These are phyloP conservation scores for Artibeus lituratus DNA, from an alignment of 2,797 vertebrate genomes.

Conservation along the genomic window DNA sequence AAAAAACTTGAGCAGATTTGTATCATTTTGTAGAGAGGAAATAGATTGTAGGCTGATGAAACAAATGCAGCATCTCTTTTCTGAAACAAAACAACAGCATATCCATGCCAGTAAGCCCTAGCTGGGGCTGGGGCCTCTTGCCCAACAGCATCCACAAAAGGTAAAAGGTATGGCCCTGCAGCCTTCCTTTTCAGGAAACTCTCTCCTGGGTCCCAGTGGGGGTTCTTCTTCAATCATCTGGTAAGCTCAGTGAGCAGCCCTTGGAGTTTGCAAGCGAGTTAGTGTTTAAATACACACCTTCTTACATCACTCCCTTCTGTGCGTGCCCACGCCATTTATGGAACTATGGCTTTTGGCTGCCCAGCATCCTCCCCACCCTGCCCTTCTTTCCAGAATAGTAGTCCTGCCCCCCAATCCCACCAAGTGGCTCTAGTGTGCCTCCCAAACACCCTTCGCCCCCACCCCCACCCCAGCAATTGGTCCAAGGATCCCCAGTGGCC, in stretches of 20 bases:
- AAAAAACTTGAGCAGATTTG: background rate
- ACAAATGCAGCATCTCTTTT: background rate
- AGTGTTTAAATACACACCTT: background rate
- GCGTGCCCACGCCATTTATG: background rate
- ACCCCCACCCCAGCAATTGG: background rate
- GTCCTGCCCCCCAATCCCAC: too few relatives aligned
- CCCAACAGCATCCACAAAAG: background rate
- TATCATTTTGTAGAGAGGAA: background rate
- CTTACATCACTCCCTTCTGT: background rate
- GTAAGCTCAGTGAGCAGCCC: background rate
- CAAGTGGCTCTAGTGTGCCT: background rate
- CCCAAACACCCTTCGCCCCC: too few relatives aligned
- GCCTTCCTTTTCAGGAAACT: background rate
- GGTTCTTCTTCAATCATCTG: background rate
- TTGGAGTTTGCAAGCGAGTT: background rate
- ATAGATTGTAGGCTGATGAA: background rate
- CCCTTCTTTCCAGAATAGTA: background rate
- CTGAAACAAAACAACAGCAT: background rate
- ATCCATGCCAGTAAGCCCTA: rapidly evolving
- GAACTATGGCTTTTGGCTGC: background rate
- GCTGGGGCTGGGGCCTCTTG: background rate
- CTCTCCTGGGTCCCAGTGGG: background rate
- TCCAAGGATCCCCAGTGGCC: background rate
- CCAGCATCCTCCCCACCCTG: background rate
- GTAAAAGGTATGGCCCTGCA: rapidly evolving